These are phyloP conservation scores for Craterocephalus amniculus DNA, from an alignment of 2,797 vertebrate genomes.

Conservation along the genomic window DNA sequence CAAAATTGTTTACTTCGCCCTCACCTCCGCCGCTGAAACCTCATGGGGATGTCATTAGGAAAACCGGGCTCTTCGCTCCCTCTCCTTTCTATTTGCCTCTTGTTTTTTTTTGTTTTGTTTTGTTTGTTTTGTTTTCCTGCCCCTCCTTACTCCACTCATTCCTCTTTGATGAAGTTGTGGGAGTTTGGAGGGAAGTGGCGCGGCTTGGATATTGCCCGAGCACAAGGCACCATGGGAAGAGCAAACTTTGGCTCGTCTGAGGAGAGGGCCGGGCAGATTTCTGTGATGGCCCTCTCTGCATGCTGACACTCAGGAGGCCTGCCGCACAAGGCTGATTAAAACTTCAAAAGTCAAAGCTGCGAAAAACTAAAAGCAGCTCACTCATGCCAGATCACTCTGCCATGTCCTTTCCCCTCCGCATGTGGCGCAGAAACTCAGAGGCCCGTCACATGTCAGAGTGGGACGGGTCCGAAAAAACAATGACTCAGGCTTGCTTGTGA, in stretches of 20 bases:
- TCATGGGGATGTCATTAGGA: conserved; percentile 70
- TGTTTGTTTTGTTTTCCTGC: conserved; percentile 42
- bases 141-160: conserved; percentile 65
- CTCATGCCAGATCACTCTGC: conserved; percentile 31
- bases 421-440: conserved; percentile 35
- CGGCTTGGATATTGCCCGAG: conserved; percentile 63
- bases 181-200: conserved; percentile 69
- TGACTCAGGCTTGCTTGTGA: conserved; percentile 58
- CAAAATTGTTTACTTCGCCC: conserved; percentile 79
- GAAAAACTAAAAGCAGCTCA: conserved; percentile 19
- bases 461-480: conserved; percentile 55
- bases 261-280: conserved; percentile 20
- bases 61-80: conserved; percentile 50
- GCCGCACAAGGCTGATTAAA: conserved; percentile 47
- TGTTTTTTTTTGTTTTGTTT: no score
- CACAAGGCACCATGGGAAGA: conserved; percentile 79
- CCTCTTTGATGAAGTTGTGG: conserved; percentile 81
- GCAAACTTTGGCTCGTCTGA: conserved; percentile 70
- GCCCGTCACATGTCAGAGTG: conserved; percentile 64
- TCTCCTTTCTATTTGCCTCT: conserved; percentile 13
- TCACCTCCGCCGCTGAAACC: conserved; percentile 72
- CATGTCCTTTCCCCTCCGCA: conserved; percentile 15
- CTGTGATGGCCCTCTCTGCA: conserved; percentile 1
- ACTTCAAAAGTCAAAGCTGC: conserved; percentile 53
- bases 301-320: conserved; percentile 46